Evolutionary conservation across 2,113 vertebrate genomes (phyloP), one percentile per base, ranked within the genome.

Genomic region (Rhizomys pruinosus): DNA sequence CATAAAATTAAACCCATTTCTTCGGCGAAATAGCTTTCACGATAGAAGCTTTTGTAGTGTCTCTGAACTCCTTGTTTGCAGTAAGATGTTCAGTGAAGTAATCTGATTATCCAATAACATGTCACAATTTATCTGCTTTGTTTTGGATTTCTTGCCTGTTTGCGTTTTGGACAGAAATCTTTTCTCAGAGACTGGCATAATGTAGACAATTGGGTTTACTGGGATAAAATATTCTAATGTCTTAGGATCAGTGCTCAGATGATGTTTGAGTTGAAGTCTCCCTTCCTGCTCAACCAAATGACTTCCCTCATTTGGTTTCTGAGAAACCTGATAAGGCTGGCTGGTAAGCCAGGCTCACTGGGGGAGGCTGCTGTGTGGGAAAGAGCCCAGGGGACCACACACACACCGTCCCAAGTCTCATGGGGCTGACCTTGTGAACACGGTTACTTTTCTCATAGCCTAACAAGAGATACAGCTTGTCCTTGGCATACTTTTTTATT

Each of bases 11-110:
- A 93, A 64, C 16, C 87, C 88, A 84, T 94, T 93, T 79, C 96
- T 94, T 97, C 84, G 92, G 90, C 59, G 61, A 85, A 94, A n/a
- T 61, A 85, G 34, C 13, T 95, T 78, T 97, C 89, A 42, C 69
- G 61, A 8, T 63, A 71, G 90, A 85, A 90, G 73, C 39, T 73
- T 76, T 72, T n/a, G 19, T n/a, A 87, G 73, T 22, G 82, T 94
- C 73, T 4, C 32, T 79, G 29, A 5, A 5, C 19, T 1, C 29
- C 94, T 11, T 16, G 79, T 82, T 94, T 95, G 13, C 16, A 85
- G 12, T 71, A 74, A 86, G 61, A 29, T 19, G 71, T 94, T 47
- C 32, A 90, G 44, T 34, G 59, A 34, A 4, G 69, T 44, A 78
- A 73, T 15, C 5, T 3, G 52, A 6, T 95, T 55, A 96, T 94